A percentile compares a stretch with the other conserved stretches of the same genome.
Conservation (phyloP, 2,888 invertebrate species). For the Heteromurus nitidus region DNA sequence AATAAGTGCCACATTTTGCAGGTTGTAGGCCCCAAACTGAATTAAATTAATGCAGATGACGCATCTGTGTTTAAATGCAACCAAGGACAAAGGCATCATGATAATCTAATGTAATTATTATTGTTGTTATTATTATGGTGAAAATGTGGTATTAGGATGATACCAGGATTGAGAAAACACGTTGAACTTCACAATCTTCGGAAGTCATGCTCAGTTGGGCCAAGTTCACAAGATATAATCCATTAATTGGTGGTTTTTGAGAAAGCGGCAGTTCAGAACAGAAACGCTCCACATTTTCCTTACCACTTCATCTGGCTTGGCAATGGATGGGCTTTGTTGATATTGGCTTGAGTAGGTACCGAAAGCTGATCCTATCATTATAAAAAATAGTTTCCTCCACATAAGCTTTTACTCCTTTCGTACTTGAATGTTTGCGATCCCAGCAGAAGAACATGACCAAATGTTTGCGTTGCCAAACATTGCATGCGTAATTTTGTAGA, state of each 20-base stretch:
- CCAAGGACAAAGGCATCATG: too few species aligned
- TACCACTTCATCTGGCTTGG: constrained; percentile 10
- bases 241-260: neutral
- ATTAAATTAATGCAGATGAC: too few species aligned
- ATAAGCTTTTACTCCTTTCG: neutral
- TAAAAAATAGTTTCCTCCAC: neutral
- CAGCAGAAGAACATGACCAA: neutral
- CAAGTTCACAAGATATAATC: neutral
- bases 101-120: too few species aligned
- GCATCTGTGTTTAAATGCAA: too few species aligned
- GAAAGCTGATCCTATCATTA: constrained; percentile 1
- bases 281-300: too few species aligned
- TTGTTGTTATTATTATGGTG: too few species aligned
- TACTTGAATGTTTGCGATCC: neutral
- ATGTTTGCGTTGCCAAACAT: neutral
- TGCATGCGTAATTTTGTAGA: neutral
- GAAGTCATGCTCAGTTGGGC: neutral
- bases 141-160: too few species aligned
- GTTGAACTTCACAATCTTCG: too few species aligned
- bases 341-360: neutral
- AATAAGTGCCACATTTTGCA: too few species aligned
- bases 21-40: too few species aligned
- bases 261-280: too few species aligned
- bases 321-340: neutral
- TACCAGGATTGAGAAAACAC: too few species aligned